phyloP scores from a whole-genome alignment of 1,140 invertebrate species.

The Adelges cooleyi region DNA sequence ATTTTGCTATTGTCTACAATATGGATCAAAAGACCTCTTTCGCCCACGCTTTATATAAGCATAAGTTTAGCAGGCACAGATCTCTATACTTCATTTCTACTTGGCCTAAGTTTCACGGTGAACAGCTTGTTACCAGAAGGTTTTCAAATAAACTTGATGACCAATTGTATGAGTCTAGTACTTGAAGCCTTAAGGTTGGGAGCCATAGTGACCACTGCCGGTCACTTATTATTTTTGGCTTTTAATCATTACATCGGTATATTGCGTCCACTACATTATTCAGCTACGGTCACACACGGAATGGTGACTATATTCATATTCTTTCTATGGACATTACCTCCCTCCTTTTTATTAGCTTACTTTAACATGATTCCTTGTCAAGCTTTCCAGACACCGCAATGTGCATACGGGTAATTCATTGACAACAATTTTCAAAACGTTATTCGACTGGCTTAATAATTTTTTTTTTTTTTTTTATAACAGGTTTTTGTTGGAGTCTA shows the following conservation, averaged over 20 bases:
- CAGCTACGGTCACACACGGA: conserved; percentile 43
- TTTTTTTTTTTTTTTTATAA: conserved; percentile 15
- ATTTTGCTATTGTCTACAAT: conserved; percentile 42
- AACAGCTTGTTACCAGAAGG: conserved; percentile 42
- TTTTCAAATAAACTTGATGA: conserved; percentile 15
- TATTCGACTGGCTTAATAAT: not conserved
- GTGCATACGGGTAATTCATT: not conserved
- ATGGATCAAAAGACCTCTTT: conserved; percentile 45
- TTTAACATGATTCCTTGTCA: conserved; percentile 41
- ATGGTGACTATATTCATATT: conserved; percentile 40
- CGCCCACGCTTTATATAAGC: conserved; percentile 48
- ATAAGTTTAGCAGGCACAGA: conserved; percentile 49
- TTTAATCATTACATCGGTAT: conserved; percentile 57
- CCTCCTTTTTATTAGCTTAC: conserved; percentile 42
- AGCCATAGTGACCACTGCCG: conserved; percentile 47
- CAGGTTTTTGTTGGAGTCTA: conserved; percentile 40
- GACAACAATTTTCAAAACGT: too few relatives aligned
- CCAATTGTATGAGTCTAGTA: conserved; percentile 37
- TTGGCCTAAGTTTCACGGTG: conserved; percentile 43
- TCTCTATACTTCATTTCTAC: conserved; percentile 42
- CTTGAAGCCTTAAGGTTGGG: conserved; percentile 45
- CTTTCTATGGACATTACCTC: conserved; percentile 45
- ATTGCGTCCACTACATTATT: conserved; percentile 49
- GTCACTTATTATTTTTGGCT: conserved; percentile 53
- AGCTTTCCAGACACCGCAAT: conserved; percentile 38